These are phyloP conservation scores for Dipodomys spectabilis DNA, from an alignment of 2,113 vertebrate species.

Conservation along the genomic window DNA sequence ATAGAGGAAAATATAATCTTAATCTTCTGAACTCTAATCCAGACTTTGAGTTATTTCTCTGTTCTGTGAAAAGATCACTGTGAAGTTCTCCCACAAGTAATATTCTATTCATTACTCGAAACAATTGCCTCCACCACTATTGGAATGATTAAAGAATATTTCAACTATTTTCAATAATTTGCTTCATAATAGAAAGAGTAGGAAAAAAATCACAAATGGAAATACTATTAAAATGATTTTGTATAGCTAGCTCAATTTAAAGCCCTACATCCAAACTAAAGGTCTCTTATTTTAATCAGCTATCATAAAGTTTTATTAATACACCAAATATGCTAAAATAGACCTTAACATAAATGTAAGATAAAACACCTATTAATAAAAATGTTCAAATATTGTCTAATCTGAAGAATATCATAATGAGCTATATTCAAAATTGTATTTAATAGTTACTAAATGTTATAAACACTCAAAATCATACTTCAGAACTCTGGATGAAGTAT, in stretches of 20 bases:
- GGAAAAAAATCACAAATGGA: background rate
- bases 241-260: constrained; percentile 29
- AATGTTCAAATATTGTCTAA: background rate
- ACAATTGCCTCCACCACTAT: background rate
- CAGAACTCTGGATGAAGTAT: background rate
- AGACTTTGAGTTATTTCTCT: background rate
- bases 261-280: background rate
- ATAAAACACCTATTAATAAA: background rate
- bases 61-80: background rate
- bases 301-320: background rate
- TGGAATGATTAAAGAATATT: background rate
- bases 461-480: constrained; percentile 53
- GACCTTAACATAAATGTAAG: background rate
- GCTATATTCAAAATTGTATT: background rate
- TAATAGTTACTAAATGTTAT: constrained; percentile 22
- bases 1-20: background rate
- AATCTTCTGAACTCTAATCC: background rate
- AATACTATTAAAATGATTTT: constrained; percentile 37
- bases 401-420: background rate
- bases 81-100: background rate
- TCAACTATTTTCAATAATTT: constrained; percentile 16
- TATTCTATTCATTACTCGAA: background rate
- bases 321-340: background rate
- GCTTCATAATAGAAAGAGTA: background rate
- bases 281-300: background rate